Evolutionary conservation across 2,888 invertebrate species (phyloP).

Genomic region (Xestia xanthographa): DNA sequence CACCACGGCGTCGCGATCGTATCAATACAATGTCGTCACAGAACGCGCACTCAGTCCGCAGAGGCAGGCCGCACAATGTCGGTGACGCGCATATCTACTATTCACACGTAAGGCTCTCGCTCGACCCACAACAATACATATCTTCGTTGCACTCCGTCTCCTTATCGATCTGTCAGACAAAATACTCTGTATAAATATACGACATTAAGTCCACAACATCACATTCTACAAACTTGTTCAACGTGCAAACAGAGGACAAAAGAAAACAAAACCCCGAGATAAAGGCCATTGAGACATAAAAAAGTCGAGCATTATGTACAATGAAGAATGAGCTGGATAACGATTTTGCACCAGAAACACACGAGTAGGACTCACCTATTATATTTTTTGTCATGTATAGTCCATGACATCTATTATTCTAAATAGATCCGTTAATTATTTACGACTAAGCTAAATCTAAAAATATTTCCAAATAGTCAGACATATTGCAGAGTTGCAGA

Average conservation of each 20-base stretch:
- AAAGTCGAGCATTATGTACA: constrained; percentile 84
- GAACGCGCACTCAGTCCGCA: constrained; percentile 79
- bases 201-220: constrained; percentile 76
- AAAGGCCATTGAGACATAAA: constrained; percentile 90
- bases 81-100: constrained; percentile 86
- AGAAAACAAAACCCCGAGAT: constrained; percentile 89
- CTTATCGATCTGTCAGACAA: constrained; percentile 89
- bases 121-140: constrained; percentile 85
- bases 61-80: constrained; percentile 80
- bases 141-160: constrained; percentile 83
- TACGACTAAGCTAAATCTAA: constrained; percentile 86
- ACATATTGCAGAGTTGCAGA: constrained; percentile 91
- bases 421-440: constrained; percentile 77
- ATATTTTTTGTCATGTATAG: constrained; percentile 82
- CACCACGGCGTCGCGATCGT: constrained; percentile 63
- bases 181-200: constrained; percentile 83
- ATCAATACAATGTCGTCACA: constrained; percentile 74
- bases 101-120: constrained; percentile 82
- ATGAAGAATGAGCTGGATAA: constrained; percentile 77
- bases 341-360: constrained; percentile 69
- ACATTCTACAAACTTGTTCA: constrained; percentile 83
- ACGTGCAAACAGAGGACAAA: constrained; percentile 87
- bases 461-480: constrained; percentile 90
- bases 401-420: constrained; percentile 83
- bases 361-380: constrained; percentile 78